phyloP scores from a whole-genome alignment of 2,888 invertebrate genomes.

The Lochmaea crataegi region DNA sequence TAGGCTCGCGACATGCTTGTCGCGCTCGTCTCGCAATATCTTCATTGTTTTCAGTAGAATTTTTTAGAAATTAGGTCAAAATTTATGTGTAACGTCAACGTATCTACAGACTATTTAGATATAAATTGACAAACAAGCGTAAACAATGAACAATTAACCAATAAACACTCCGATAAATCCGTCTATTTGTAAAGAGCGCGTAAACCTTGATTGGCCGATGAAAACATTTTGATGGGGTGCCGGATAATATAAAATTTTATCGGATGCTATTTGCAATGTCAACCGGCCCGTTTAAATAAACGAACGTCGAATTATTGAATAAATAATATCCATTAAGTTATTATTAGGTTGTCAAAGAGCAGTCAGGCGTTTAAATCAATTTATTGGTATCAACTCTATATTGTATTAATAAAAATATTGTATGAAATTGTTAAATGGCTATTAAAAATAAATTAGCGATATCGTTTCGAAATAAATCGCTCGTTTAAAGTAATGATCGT shows the following conservation, averaged over 20 bases:
- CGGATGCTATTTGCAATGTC: slow-evolving; percentile 34
- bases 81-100: neutral
- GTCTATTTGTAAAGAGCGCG: slow-evolving; percentile 30
- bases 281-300: slow-evolving; percentile 35
- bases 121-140: slow-evolving; percentile 22
- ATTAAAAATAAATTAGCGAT: slow-evolving; percentile 10
- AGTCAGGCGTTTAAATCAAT: slow-evolving; percentile 37
- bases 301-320: slow-evolving; percentile 43
- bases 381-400: slow-evolving; percentile 30
- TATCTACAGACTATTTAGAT: neutral
- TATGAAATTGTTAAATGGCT: slow-evolving; percentile 18
- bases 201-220: slow-evolving; percentile 34
- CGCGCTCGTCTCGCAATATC: no score
- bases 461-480: slow-evolving; percentile 2
- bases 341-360: slow-evolving; percentile 43
- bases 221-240: slow-evolving; percentile 36
- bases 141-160: slow-evolving; percentile 33
- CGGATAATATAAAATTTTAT: slow-evolving; percentile 39
- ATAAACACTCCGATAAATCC: slow-evolving; percentile 30
- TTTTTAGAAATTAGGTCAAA: no score
- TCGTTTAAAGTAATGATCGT: neutral
- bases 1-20: no score
- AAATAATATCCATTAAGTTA: slow-evolving; percentile 44
- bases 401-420: slow-evolving; percentile 25
- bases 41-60: no score